Conservation (phyloP, 2,113 vertebrate species). For the Orcinus orca region DNA sequence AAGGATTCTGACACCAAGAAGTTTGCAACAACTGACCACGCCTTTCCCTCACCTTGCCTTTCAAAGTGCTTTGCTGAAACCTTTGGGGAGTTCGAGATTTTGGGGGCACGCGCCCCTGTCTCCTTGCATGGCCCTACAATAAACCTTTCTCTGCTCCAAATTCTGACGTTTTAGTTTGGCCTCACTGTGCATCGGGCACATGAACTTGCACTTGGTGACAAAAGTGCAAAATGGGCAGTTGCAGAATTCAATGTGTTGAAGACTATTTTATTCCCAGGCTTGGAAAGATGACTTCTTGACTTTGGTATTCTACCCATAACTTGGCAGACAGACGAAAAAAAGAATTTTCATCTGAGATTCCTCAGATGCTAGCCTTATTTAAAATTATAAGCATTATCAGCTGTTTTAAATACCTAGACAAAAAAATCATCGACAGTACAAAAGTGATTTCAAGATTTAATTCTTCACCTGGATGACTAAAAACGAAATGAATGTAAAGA, state of each 20-base stretch:
- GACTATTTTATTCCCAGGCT: not conserved
- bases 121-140: not conserved
- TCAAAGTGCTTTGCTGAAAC: not conserved
- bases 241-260: not conserved
- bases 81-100: not conserved
- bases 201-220: not conserved
- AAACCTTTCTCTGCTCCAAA: not conserved
- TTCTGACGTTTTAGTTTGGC: not conserved
- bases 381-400: constrained; percentile 20
- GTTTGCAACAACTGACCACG: not conserved
- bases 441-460: constrained; percentile 45
- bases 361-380: not conserved
- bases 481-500: not conserved
- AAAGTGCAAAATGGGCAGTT: not conserved
- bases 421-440: constrained; percentile 24
- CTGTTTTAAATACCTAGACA: constrained; percentile 1
- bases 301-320: not conserved
- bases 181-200: not conserved
- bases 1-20: not conserved
- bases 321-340: not conserved
- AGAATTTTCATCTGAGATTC: not conserved
- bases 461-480: constrained; percentile 24
- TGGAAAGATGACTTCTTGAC: not conserved
- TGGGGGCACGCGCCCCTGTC: not conserved
- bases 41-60: not conserved